Conservation (phyloP, 1,140 invertebrate genomes). For the Spodoptera frugiperda region DNA sequence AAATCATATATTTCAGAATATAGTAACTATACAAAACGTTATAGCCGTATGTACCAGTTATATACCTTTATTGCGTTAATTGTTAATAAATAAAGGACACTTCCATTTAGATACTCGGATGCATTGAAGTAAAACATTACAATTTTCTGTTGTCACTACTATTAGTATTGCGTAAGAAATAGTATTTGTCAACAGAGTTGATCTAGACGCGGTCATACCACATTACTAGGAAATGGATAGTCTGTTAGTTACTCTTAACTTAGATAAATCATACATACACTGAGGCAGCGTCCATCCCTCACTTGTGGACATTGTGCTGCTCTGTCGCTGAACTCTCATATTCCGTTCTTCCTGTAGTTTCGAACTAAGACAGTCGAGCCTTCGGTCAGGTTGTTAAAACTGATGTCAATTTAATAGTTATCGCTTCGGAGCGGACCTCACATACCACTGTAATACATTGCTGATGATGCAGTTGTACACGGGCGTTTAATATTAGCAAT, state of each 20-base stretch:
- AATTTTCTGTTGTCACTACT: constrained; percentile 56
- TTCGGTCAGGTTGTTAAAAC: constrained; percentile 40
- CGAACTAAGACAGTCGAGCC: constrained; percentile 15
- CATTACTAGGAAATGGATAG: constrained; percentile 39
- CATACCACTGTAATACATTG: constrained; percentile 23
- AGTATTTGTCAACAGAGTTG: constrained; percentile 53
- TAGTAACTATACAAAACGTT: constrained; percentile 44
- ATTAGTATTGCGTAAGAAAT: constrained; percentile 52
- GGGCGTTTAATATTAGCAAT: constrained; percentile 43
- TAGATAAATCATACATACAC: constrained; percentile 23
- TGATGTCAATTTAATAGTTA: constrained; percentile 44
- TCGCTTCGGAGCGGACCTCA: constrained; percentile 19
- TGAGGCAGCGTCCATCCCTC: neutral
- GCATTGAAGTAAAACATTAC: constrained; percentile 33
- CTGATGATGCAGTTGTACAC: constrained; percentile 14
- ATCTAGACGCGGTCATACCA: constrained; percentile 18
- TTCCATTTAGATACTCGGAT: constrained; percentile 34
- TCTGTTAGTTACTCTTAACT: constrained; percentile 48
- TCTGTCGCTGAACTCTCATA: constrained; percentile 9
- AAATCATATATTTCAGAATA: constrained; percentile 44
- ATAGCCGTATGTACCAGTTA: constrained; percentile 46
- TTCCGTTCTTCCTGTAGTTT: constrained; percentile 27
- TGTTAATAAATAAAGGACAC: constrained; percentile 44
- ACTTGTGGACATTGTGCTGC: neutral
- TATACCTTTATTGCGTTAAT: constrained; percentile 45